phyloP scores from a whole-genome alignment of 2,113 vertebrate genomes.

The Agapornis roseicollis region DNA sequence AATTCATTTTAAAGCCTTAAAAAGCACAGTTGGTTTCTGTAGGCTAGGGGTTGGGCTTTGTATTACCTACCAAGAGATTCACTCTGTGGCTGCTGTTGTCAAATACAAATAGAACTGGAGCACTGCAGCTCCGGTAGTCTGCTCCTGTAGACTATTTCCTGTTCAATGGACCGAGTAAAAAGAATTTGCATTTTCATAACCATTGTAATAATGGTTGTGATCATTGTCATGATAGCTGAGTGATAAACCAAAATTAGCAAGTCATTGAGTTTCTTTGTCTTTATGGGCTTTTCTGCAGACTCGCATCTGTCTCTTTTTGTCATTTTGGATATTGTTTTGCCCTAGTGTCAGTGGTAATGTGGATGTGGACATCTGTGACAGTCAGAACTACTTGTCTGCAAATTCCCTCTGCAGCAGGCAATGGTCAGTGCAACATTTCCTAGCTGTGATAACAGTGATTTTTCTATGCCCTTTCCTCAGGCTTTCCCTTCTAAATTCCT shows the following conservation, averaged over 20 bases:
- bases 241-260: slow-evolving; percentile 5
- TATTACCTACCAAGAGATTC: not conserved
- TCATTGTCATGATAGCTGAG: slow-evolving; percentile 10
- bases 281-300: not conserved
- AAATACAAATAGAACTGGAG: not conserved
- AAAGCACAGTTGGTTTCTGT: not conserved
- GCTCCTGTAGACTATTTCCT: slow-evolving; percentile 15
- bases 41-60: not conserved
- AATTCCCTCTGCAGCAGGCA: not conserved
- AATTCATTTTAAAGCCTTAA: not conserved
- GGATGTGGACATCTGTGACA: not conserved
- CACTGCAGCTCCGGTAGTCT: not conserved
- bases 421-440: not conserved
- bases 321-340: slow-evolving; percentile 20
- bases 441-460: not conserved
- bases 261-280: not conserved
- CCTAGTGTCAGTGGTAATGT: not conserved
- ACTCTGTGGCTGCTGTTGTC: not conserved
- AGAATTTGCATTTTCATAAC: slow-evolving; percentile 63
- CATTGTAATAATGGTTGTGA: slow-evolving; percentile 24
- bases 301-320: slow-evolving; percentile 41
- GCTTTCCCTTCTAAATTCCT: not conserved
- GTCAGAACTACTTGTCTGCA: not conserved
- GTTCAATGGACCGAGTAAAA: slow-evolving; percentile 23
- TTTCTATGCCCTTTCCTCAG: not conserved